Conservation (phyloP, 2,888 invertebrate species). For the Vannuccia rotundouncinata region DNA sequence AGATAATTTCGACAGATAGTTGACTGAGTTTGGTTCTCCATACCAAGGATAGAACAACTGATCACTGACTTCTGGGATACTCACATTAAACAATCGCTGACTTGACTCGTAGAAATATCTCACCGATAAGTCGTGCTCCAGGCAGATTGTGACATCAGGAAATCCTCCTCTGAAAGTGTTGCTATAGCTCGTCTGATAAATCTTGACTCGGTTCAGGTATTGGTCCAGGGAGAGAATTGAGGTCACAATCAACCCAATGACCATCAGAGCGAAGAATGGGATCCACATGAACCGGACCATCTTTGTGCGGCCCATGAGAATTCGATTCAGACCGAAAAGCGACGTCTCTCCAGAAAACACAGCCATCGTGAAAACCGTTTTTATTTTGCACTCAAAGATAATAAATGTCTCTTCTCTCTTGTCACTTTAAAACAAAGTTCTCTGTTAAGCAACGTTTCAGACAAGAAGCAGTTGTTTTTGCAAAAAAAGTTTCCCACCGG, state of each 20-base stretch:
- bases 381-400: too few relatives aligned
- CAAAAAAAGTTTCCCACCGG: too few relatives aligned
- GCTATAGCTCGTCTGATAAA: background rate
- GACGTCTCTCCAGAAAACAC: background rate
- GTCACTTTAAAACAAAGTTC: too few relatives aligned
- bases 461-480: too few relatives aligned
- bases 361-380: too few relatives aligned
- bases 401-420: too few relatives aligned
- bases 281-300: constrained; percentile 1
- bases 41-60: background rate
- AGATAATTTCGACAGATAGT: background rate
- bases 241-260: background rate
- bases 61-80: background rate
- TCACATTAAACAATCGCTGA: background rate
- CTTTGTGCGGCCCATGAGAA: constrained; percentile 3
- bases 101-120: background rate
- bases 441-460: too few relatives aligned
- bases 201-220: background rate
- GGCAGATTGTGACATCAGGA: background rate
- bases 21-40: background rate
- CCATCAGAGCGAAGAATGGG: background rate
- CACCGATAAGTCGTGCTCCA: background rate
- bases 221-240: background rate
- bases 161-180: background rate
- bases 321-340: background rate